Evolutionary conservation across 2,797 vertebrate species (phyloP).

Genomic region (Clarias platycephalus): DNA sequence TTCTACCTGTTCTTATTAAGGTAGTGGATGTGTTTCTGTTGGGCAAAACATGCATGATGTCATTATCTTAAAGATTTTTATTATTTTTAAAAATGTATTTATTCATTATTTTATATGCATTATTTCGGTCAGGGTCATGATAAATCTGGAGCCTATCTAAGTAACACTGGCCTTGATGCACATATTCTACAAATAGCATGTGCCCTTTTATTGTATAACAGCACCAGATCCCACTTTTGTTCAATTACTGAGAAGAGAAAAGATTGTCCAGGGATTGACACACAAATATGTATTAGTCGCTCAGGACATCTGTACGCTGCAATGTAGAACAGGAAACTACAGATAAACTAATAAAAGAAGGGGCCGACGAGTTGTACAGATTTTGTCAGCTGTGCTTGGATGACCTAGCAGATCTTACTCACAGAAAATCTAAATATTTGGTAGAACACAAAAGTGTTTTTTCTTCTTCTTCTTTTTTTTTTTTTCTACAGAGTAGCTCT

Average conservation of each 20-base stretch:
- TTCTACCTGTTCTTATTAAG: conserved; percentile 22
- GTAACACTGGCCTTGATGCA: neutral
- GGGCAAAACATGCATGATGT: neutral
- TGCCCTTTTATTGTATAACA: conserved; percentile 13
- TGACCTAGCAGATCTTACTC: neutral
- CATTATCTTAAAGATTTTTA: neutral
- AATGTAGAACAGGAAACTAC: neutral
- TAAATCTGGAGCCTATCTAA: neutral
- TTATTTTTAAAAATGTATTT: neutral
- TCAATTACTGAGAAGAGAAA: neutral
- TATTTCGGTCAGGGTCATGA: neutral
- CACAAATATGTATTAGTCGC: neutral
- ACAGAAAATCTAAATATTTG: neutral
- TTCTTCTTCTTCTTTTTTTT: neutral
- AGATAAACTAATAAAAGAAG: neutral
- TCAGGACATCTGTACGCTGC: neutral
- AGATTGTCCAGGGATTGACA: neutral
- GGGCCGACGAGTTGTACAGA: neutral
- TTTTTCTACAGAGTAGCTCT: neutral
- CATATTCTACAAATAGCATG: neutral
- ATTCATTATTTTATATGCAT: neutral
- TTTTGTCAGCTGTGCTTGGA: neutral
- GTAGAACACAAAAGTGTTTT: neutral
- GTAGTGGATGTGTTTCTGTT: conserved; percentile 24
- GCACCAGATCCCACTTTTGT: neutral